Evolutionary conservation across 2,113 vertebrate genomes (phyloP).

Genomic region (Corapipo altera): DNA sequence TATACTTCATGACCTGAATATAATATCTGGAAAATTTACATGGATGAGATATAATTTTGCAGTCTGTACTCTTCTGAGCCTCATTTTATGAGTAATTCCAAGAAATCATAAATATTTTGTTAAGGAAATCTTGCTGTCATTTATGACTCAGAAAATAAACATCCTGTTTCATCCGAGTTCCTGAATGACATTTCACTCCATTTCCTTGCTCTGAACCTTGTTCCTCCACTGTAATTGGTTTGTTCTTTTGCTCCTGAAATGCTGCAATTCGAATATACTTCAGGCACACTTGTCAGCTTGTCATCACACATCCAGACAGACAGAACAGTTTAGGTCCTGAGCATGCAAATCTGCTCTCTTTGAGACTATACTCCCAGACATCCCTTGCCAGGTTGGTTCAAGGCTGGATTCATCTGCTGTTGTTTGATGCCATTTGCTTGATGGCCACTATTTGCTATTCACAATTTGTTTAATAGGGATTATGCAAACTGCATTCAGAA

Average conservation of each 20-base stretch:
- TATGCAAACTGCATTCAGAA: background rate
- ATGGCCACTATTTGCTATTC: background rate
- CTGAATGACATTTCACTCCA: background rate
- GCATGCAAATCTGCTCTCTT: background rate
- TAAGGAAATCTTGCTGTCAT: background rate
- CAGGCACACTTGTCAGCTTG: background rate
- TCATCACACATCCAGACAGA: background rate
- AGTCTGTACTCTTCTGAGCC: background rate
- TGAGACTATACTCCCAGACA: background rate
- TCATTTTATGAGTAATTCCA: constrained; percentile 3
- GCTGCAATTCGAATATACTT: background rate
- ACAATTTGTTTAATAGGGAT: background rate
- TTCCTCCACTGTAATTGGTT: background rate
- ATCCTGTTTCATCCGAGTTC: background rate
- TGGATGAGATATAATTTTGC: background rate
- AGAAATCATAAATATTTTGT: background rate
- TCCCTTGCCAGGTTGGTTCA: background rate
- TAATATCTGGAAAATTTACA: background rate
- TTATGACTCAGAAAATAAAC: background rate
- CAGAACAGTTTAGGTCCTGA: background rate
- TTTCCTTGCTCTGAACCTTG: background rate
- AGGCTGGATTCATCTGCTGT: background rate
- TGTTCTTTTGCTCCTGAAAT: constrained; percentile 1
- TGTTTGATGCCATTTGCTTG: background rate
- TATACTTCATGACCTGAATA: background rate